Evolutionary conservation across 2,113 vertebrate genomes (phyloP).

Genomic region (Tamias sibiricus): DNA sequence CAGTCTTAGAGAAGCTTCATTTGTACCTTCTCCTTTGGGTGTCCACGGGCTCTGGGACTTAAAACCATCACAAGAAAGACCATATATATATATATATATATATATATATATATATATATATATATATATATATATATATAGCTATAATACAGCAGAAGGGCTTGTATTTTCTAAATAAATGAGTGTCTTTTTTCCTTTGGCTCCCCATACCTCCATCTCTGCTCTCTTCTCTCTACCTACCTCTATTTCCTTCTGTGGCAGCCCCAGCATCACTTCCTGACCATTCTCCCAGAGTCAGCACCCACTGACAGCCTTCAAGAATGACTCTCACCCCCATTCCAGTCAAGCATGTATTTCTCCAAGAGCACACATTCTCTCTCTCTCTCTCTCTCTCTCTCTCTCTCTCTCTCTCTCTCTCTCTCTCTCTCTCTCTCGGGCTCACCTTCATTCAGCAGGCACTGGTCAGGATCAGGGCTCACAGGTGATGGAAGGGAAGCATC

Average conservation of each 20-base stretch:
- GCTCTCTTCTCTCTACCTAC: neutral
- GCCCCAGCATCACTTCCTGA: neutral
- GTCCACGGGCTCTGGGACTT: neutral
- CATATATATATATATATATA: no score
- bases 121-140: neutral
- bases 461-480: neutral
- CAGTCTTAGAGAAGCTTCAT: neutral
- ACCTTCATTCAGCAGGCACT: neutral
- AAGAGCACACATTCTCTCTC: neutral
- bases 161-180: neutral
- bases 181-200: neutral
- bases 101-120: no score
- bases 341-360: neutral
- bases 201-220: neutral
- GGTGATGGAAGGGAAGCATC: neutral
- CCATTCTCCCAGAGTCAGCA: neutral
- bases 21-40: neutral
- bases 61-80: neutral
- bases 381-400: no score
- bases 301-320: neutral
- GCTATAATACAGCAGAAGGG: no score
- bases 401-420: neutral
- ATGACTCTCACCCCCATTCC: neutral
- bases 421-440: neutral
- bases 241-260: fast-evolving